Evolutionary conservation across 1,140 invertebrate species (phyloP).

Genomic region (Melanaphis sacchari): DNA sequence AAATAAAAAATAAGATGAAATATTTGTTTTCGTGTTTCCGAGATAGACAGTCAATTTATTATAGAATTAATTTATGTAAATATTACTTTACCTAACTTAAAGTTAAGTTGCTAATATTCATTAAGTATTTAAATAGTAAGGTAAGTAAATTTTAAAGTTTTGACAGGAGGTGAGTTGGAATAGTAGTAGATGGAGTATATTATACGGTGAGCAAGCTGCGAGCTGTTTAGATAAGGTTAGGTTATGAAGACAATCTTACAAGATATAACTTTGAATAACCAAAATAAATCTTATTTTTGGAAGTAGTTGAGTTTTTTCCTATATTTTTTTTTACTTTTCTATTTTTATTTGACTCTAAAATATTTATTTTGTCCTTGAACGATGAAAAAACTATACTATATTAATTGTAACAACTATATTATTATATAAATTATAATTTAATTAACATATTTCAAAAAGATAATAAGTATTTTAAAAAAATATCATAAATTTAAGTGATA

Average conservation of each 20-base stretch:
- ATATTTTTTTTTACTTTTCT: background rate
- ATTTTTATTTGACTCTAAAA: background rate
- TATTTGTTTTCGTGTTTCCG: background rate
- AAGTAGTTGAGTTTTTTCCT: background rate
- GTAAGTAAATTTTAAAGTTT: background rate
- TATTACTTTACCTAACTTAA: background rate
- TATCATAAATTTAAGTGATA: background rate
- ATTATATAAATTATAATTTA: background rate
- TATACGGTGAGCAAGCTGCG: background rate
- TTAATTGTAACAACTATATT: background rate
- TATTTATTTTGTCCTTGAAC: background rate
- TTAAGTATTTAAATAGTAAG: conserved; percentile 16
- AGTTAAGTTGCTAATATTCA: background rate
- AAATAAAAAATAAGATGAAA: background rate
- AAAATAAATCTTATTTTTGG: background rate
- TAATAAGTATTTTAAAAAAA: background rate
- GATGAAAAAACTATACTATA: background rate
- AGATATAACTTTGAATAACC: background rate
- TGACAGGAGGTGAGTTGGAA: background rate
- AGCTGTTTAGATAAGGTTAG: background rate
- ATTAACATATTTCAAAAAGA: background rate
- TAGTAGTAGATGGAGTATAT: background rate
- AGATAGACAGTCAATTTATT: background rate
- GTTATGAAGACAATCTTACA: background rate
- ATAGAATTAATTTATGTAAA: background rate